A percentile compares a stretch with the other conserved stretches of the same genome.
phyloP scores from a whole-genome alignment of 2,888 invertebrate genomes.

The Euphydryas editha region DNA sequence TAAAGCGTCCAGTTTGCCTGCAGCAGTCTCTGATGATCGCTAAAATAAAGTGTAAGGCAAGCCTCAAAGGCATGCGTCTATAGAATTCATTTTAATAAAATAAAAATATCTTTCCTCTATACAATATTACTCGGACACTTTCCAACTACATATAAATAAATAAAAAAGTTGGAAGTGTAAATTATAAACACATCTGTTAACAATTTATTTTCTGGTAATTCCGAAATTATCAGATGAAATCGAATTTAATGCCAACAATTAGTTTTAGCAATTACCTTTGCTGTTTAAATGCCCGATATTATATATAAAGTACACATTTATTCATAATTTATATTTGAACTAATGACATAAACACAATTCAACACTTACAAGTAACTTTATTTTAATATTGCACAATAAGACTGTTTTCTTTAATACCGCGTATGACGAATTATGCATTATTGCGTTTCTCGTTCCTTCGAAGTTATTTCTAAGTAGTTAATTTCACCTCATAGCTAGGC shows the following conservation, averaged over 20 bases:
- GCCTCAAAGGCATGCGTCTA: not conserved
- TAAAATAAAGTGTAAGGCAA: conserved; percentile 13
- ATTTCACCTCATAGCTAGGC: conserved; percentile 28
- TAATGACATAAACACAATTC: not conserved
- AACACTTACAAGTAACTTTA: not conserved
- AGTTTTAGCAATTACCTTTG: no score
- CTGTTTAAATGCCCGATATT: not conserved
- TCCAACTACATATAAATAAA: not conserved
- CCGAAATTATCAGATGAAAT: not conserved
- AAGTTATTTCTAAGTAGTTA: conserved; percentile 29
- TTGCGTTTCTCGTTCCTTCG: conserved; percentile 9
- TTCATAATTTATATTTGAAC: not conserved
- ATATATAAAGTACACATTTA: no score
- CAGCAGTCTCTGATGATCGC: conserved; percentile 9
- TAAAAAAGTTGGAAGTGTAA: not conserved
- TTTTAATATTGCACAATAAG: not conserved
- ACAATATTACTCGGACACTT: not conserved
- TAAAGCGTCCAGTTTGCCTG: conserved; percentile 19
- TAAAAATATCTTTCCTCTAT: not conserved
- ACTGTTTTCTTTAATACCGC: not conserved
- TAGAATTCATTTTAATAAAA: conserved; percentile 13
- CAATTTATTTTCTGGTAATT: not conserved
- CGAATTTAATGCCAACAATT: not conserved
- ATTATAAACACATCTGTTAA: not conserved
- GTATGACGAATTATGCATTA: not conserved